Evolutionary conservation across 2,888 invertebrate genomes (phyloP).

Genomic region (Cryptosula pallasiana): DNA sequence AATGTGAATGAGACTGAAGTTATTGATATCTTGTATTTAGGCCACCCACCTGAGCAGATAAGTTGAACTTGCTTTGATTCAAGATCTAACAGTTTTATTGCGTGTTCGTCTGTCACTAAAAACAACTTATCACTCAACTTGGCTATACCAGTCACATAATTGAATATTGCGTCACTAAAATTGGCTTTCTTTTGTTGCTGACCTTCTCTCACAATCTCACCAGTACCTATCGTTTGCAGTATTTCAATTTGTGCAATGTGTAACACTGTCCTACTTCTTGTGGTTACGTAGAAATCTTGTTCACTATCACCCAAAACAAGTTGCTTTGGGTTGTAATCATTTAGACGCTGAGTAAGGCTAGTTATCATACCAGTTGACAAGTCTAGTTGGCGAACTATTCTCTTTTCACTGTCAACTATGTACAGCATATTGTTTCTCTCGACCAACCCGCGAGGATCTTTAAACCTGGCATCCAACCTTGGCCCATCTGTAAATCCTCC

Average conservation of each 20-base stretch:
- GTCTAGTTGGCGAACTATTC: neutral
- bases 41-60: neutral
- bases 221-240: neutral
- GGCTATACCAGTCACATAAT: neutral
- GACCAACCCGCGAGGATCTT: neutral
- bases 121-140: neutral
- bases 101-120: neutral
- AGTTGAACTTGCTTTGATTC: neutral
- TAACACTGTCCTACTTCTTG: neutral
- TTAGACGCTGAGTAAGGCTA: neutral
- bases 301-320: neutral
- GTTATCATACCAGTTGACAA: neutral
- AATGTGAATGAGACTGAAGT: no score
- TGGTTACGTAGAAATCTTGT: neutral
- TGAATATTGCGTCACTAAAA: neutral
- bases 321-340: neutral
- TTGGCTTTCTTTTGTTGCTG: neutral
- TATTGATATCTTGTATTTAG: no score
- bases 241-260: neutral
- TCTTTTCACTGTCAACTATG: neutral
- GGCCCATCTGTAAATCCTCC: neutral
- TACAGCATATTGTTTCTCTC: neutral
- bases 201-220: neutral
- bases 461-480: neutral
- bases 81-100: neutral